Base-by-base conservation (phyloP, 2,113 vertebrate species). In the Cyphomyrus discorhynchus region DNA sequence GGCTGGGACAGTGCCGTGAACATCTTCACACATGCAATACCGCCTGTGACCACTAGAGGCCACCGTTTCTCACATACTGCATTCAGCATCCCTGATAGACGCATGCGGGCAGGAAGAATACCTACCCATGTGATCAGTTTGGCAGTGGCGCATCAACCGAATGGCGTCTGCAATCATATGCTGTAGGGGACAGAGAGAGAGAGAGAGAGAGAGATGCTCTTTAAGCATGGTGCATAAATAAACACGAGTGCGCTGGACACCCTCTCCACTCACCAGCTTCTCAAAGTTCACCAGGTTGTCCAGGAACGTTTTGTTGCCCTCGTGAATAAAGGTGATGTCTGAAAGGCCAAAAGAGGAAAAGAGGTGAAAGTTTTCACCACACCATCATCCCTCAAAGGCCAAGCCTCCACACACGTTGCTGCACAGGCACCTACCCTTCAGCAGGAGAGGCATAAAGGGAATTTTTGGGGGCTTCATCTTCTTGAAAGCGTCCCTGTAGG, bases 201-300 rank as follows among this genome's bases (percentile, higher is more conserved):
- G 17, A 21, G 53, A 56, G 52, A 13, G 49, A 53, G 52, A 52
- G 4, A 90, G n/a, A 52, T 0, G n/a, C 46, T 52, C 19, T 3
- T 86, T 85, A 85, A 85, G 42, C 27, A 35, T 27, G 7, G 7
- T 8, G 35, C 21, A 47, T 19, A 3, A 21, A 42, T 0, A 46
- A 39, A 35, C 42, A 50, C 45, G 39, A 31, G 24, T n/a, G 24
- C 21, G 50, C 27, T 8, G 31, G 45, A 82, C n/a, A 5, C 11
- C 24, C 7, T 19, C 31, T 47, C n/a, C 94, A 95, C 98, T 93
- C 93, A 99, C 98, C 97, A 99, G 96, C 92, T 99, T 99, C 95
- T 99, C 98, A 95, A 99, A 99, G 92, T 99, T 99, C 95, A 99
- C 98, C 89, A 99, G 96, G 95, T 99, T 99, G 95, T 99, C 98